Evolutionary conservation across 2,113 vertebrate genomes (phyloP).

Genomic region (Terrapene triunguis): DNA sequence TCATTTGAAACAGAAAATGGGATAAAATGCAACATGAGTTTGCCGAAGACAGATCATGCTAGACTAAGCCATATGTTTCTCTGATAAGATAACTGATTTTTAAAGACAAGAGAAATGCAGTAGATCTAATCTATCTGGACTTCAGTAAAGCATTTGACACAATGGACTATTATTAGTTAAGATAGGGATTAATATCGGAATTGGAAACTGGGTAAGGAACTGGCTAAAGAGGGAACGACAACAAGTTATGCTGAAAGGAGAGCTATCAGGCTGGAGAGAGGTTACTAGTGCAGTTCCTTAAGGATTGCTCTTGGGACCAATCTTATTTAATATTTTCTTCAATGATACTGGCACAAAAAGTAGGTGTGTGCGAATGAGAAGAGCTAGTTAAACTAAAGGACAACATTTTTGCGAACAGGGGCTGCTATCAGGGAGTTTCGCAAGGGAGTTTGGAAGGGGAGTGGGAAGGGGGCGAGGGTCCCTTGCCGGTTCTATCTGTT

Average conservation of each 20-base stretch:
- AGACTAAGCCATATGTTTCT: not conserved
- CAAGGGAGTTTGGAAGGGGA: too few relatives aligned
- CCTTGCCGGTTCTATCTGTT: too few relatives aligned
- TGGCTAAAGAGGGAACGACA: not conserved
- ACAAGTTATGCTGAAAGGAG: not conserved
- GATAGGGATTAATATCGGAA: not conserved
- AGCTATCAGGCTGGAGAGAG: not conserved
- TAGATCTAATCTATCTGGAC: not conserved
- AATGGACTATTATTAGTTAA: not conserved
- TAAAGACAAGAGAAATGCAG: not conserved
- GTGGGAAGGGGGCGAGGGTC: too few relatives aligned
- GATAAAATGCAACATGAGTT: not conserved
- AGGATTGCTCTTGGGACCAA: not conserved
- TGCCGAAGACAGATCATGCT: not conserved
- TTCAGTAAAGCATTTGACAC: not conserved
- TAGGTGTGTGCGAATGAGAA: not conserved
- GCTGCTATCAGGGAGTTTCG: too few relatives aligned
- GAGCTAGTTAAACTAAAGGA: not conserved
- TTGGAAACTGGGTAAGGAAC: not conserved
- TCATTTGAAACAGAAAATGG: not conserved
- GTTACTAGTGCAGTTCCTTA: not conserved
- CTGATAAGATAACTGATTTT: not conserved
- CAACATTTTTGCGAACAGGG: not conserved
- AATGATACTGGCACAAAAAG: not conserved
- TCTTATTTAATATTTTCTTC: not conserved